Evolutionary conservation across 1,140 invertebrate genomes (phyloP).

Genomic region (Grapholita molesta): DNA sequence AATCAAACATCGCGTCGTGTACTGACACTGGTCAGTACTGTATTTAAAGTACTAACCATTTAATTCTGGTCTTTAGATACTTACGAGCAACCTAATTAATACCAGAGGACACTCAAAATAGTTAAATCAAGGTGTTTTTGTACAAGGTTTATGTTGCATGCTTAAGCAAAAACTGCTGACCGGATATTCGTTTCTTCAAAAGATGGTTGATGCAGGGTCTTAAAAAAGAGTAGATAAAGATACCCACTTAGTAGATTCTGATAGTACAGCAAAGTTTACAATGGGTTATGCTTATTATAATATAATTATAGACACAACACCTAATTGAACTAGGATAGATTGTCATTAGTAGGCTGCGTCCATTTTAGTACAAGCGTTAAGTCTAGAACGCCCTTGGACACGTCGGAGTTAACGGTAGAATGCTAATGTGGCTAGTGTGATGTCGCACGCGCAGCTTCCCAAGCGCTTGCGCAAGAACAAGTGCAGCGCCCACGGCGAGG

Average conservation of each 20-base stretch:
- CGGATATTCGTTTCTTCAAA: too few relatives aligned
- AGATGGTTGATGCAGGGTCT: too few relatives aligned
- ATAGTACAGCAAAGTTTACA: background rate
- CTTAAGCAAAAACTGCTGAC: too few relatives aligned
- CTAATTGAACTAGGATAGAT: background rate
- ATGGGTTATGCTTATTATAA: background rate
- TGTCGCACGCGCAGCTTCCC: constrained; percentile 55
- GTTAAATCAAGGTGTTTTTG: too few relatives aligned
- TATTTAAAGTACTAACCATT: too few relatives aligned
- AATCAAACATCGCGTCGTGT: too few relatives aligned
- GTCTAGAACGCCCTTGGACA: constrained; percentile 40
- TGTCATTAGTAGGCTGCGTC: background rate
- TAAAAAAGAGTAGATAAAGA: too few relatives aligned
- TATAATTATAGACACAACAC: background rate
- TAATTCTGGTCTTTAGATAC: too few relatives aligned
- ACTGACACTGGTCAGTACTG: too few relatives aligned
- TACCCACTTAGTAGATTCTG: background rate
- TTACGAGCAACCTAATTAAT: too few relatives aligned
- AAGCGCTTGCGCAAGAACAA: constrained; percentile 63
- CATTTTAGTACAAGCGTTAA: constrained; percentile 28
- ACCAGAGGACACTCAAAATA: too few relatives aligned
- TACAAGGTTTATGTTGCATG: too few relatives aligned
- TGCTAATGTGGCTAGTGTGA: constrained; percentile 58
- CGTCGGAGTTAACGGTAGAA: constrained; percentile 68
- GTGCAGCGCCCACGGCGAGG: constrained; percentile 50